Base-by-base conservation (phyloP, 2,888 invertebrate species). In the Rhaphigaster nebulosa region DNA sequence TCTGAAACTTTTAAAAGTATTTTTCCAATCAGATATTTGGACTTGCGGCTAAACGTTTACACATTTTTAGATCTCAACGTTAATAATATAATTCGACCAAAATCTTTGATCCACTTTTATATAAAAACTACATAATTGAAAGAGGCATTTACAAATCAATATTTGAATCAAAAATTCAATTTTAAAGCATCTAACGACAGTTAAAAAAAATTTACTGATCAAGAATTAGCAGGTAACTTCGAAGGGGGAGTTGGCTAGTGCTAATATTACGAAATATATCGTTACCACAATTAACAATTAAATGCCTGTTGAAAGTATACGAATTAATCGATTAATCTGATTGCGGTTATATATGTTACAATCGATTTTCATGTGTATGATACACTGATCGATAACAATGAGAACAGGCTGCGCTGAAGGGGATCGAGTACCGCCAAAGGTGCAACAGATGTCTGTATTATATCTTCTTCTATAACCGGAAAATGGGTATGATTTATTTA, bases 391-490 rank as follows among this genome's bases (percentile, higher is more conserved):
- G 34, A 76, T 76, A 76, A 38, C 38, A 76, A 76, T 38, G 70
- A 20, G 70, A 38, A 76, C 34, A 38, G 38, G 20, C 20, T 76
- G 70, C 70, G 70, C 70, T 76, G 23, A 20, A 8, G 38, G 34
- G 38, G 70, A 38, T 76, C 20, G 34, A 34, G 70, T 8, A 38
- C n/a, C 6, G 70, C 20, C 70, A 23, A 12, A 76, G 34, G 70
- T 76, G 70, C 70, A 76, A 76, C 70, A 76, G 70, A 76, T 76
- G 70, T 76, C 70, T 20, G 70, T 76, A 76, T 76, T 76, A 76
- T 38, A 38, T 23, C 70, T 23, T 23, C 18, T 23, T 76, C 70
- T 34, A 76, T 76, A 76, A 38, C 4, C 6, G 20, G 34, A 20
- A 38, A 20, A 20, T 20, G 18, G 6, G 15, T 20, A 65, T 34